Conservation (phyloP, 1,140 invertebrate genomes). For the Stegodyphus mimosarum region DNA sequence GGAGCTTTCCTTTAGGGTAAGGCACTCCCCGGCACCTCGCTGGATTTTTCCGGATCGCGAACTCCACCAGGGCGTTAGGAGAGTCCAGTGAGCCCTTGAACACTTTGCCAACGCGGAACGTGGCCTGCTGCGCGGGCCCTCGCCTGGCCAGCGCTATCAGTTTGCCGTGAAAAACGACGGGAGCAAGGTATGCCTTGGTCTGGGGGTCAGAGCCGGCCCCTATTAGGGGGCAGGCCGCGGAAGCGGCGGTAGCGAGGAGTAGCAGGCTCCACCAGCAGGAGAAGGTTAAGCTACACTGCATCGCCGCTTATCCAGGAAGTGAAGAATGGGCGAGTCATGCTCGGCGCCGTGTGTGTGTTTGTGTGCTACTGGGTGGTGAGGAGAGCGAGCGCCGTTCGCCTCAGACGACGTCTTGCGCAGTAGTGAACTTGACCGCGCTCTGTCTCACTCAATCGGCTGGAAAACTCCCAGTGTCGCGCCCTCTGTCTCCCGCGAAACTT, state of each 20-base stretch:
- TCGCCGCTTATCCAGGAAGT: slow-evolving; percentile 17
- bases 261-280: slow-evolving; percentile 2
- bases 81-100: slow-evolving; percentile 11
- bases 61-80: slow-evolving; percentile 14
- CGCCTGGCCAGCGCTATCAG: slow-evolving; percentile 60
- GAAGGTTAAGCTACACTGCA: slow-evolving; percentile 39
- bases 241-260: background rate
- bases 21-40: slow-evolving; percentile 31
- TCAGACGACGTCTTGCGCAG: slow-evolving; percentile 6
- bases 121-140: slow-evolving; percentile 57
- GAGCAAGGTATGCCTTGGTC: slow-evolving; percentile 60
- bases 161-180: slow-evolving; percentile 62
- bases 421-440: slow-evolving; percentile 33
- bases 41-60: slow-evolving; percentile 9
- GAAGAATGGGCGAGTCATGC: slow-evolving; percentile 12
- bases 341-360: background rate
- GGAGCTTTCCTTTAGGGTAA: slow-evolving; percentile 3
- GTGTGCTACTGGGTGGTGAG: background rate
- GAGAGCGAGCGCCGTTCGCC: background rate
- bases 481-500: too few relatives aligned
- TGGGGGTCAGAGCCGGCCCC: background rate
- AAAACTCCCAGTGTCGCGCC: too few relatives aligned
- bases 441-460: background rate
- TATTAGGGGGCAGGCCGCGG: background rate
- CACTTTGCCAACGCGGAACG: slow-evolving; percentile 52